Base-by-base conservation (phyloP, 2,113 vertebrate genomes). In the Myocastor coypus region DNA sequence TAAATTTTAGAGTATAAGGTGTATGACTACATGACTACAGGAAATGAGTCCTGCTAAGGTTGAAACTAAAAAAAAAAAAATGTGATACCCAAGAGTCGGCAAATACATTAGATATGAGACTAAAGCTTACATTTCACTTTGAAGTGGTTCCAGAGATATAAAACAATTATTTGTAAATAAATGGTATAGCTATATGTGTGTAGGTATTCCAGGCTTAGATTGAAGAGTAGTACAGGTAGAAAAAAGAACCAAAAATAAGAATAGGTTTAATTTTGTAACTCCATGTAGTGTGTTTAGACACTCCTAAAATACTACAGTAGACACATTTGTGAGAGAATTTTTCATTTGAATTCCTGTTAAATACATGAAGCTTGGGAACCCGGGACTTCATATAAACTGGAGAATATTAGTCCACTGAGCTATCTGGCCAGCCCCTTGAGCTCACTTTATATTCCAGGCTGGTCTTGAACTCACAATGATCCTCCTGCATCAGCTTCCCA, bases 1-100 rank as follows among this genome's bases (percentile, higher is more conserved):
- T 91, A 92, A 63, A 88, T 57, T 92, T 86, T 93, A 50, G 30
- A 90, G 75, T 87, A 84, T 57, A 57, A 90, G 87, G 13, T 71
- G 55, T n/a, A 6, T 55, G 69, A 88, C 17, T 91, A 69, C 42
- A 89, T 46, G 30, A n/a, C 2, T 8, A 64, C 46, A 50, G 12
- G 71, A 94, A 92, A 90, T 32, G 1, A 92, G 37, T 7, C 20
- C 83, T 92, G 19, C 87, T 78, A 82, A 86, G 28, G 82, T 2
- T 19, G 17, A 5, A 89, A 78, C n/a, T 64, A 95, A 96, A 68
- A 52, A 92, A 95, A 92, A n/a, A n/a, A 4, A 46, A 46, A 46
- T 8, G 30, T 42, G 59, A 20, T 7, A 88, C 59, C 14, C 2
- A 91, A 19, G 61, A 84, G 34, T 84, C 80, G 92, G 66, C 26